phyloP scores from a whole-genome alignment of 2,113 vertebrate species.

The Cygnus buccinator region DNA sequence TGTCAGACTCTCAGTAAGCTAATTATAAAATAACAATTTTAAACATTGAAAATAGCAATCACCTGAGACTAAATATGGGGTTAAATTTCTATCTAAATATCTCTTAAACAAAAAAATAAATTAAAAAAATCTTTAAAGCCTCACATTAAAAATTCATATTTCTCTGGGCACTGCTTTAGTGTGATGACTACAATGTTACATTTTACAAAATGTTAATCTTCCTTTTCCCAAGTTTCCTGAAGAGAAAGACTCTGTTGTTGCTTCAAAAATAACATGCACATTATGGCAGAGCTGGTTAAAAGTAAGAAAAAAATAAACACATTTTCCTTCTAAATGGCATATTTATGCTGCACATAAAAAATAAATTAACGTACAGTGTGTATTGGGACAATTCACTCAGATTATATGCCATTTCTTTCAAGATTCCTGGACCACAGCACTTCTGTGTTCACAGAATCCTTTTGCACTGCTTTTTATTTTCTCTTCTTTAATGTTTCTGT shows the following conservation, averaged over 20 bases:
- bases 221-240: slow-evolving; percentile 16
- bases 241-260: slow-evolving; percentile 19
- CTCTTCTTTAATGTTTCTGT: not conserved
- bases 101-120: not conserved
- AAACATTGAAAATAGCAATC: slow-evolving; percentile 15
- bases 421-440: not conserved
- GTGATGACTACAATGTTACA: not conserved
- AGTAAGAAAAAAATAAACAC: not conserved
- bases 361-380: not conserved
- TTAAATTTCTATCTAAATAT: slow-evolving; percentile 43
- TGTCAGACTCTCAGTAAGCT: not conserved
- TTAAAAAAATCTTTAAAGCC: slow-evolving; percentile 30
- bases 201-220: slow-evolving; percentile 44
- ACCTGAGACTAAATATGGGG: slow-evolving; percentile 4
- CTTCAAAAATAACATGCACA: slow-evolving; percentile 11
- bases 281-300: slow-evolving; percentile 47
- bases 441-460: not conserved
- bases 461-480: slow-evolving; percentile 11
- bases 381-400: not conserved
- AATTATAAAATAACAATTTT: not conserved
- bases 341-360: slow-evolving; percentile 15
- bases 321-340: not conserved
- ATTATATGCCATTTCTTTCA: not conserved
- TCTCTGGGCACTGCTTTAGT: slow-evolving; percentile 42
- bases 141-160: slow-evolving; percentile 56